phyloP scores from a whole-genome alignment of 2,888 invertebrate genomes.

The Harpalus rufipes region DNA sequence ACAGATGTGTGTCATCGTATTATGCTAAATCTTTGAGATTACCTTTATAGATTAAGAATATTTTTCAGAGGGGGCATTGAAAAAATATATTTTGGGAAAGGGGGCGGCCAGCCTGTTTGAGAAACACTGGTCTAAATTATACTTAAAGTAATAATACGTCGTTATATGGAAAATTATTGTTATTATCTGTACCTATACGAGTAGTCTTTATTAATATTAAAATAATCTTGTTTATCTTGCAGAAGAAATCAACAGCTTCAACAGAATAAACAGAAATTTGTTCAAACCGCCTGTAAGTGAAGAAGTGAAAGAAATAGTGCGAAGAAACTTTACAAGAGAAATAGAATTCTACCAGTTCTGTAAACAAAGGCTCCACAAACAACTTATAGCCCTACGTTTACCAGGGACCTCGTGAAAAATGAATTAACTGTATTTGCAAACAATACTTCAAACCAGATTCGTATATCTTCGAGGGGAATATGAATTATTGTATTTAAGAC shows the following conservation, averaged over 20 bases:
- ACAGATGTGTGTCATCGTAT: too few relatives aligned
- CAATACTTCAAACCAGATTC: conserved; percentile 33
- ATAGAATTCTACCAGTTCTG: conserved; percentile 96
- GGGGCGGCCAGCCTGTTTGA: too few relatives aligned
- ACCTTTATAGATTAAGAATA: too few relatives aligned
- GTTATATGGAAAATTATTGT: too few relatives aligned
- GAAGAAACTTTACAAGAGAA: conserved; percentile 92
- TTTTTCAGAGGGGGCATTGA: too few relatives aligned
- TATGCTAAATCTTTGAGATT: too few relatives aligned
- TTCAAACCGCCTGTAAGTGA: conserved; percentile 94
- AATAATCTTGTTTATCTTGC: conserved; percentile 72
- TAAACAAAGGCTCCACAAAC: conserved; percentile 89
- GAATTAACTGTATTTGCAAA: conserved; percentile 7
- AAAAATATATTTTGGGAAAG: too few relatives aligned
- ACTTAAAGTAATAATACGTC: too few relatives aligned
- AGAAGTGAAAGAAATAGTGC: conserved; percentile 90
- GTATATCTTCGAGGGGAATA: conserved; percentile 45
- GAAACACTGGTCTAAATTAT: too few relatives aligned
- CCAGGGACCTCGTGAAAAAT: conserved; percentile 71
- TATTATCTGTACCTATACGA: too few relatives aligned
- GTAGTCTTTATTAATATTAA: background rate
- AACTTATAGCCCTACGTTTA: conserved; percentile 86
- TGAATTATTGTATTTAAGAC: conserved; percentile 52
- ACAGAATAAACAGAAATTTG: conserved; percentile 90
- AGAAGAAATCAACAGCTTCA: conserved; percentile 88